phyloP scores from a whole-genome alignment of 37 sponge, comb jelly and placozoan species.

The Bolinopsis microptera region DNA sequence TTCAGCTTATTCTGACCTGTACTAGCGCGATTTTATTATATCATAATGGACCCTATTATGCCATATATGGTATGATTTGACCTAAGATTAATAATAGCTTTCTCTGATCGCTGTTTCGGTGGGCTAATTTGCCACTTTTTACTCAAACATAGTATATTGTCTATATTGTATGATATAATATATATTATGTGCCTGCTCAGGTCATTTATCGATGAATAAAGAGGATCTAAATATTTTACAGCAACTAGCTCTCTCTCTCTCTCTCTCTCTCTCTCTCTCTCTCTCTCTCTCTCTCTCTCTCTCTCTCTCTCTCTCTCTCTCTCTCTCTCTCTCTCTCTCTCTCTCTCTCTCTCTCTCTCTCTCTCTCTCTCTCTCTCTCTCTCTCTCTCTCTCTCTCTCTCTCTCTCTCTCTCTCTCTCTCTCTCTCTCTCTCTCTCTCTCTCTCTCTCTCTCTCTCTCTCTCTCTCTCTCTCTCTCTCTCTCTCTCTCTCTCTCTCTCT shows the following conservation, averaged over 20 bases:
- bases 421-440: not conserved
- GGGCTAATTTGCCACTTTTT: not conserved
- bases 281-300: not conserved
- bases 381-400: constrained; percentile 9
- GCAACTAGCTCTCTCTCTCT: not conserved
- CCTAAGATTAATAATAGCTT: not conserved
- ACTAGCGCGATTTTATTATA: not conserved
- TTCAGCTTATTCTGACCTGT: not conserved
- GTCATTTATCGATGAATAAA: not conserved
- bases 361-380: constrained; percentile 51
- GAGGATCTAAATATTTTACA: not conserved
- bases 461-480: not conserved
- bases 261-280: constrained; percentile 63
- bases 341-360: constrained; percentile 46
- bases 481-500: not conserved
- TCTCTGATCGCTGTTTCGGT: not conserved
- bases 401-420: not conserved
- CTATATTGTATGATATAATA: not conserved
- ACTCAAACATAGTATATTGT: not conserved
- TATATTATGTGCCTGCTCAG: not conserved
- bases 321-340: constrained; percentile 32
- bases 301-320: constrained; percentile 26
- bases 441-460: not conserved
- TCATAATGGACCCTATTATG: not conserved
- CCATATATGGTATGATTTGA: not conserved